A percentile compares a stretch with the other conserved stretches of the same genome.
Evolutionary conservation across 2,888 invertebrate genomes (phyloP).

Genomic region (Drosophila mercatorum): DNA sequence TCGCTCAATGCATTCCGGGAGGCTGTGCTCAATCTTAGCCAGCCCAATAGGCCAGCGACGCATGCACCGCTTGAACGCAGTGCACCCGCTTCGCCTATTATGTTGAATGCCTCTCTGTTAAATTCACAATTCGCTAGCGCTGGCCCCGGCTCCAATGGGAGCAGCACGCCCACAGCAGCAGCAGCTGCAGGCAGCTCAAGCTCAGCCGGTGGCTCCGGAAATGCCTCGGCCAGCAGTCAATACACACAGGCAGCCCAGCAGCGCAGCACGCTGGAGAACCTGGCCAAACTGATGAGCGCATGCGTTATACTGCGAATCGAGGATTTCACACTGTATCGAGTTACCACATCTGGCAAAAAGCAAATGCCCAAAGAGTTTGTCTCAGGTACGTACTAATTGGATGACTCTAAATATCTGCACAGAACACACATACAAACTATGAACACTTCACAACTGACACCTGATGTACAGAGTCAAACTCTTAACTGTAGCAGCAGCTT

Average conservation of each 20-base stretch:
- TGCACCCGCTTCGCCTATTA: constrained; percentile 81
- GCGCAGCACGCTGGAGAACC: constrained; percentile 88
- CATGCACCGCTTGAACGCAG: constrained; percentile 84
- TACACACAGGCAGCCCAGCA: constrained; percentile 87
- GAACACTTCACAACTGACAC: constrained; percentile 1
- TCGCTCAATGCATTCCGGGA: constrained; percentile 92
- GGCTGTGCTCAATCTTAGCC: constrained; percentile 90
- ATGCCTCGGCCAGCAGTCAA: constrained; percentile 71
- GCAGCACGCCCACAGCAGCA: constrained; percentile 65
- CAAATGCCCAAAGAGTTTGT: constrained; percentile 92
- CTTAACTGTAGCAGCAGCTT: not conserved
- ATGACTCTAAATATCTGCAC: not conserved
- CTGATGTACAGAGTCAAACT: not conserved
- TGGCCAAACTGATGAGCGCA: constrained; percentile 95
- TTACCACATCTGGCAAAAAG: constrained; percentile 91
- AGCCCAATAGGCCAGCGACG: constrained; percentile 86
- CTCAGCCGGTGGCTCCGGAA: constrained; percentile 49
- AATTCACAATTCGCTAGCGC: constrained; percentile 65
- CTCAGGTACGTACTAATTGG: constrained; percentile 86
- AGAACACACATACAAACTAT: not conserved
- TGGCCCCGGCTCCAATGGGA: constrained; percentile 60
- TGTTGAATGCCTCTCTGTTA: constrained; percentile 73
- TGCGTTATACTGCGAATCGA: constrained; percentile 95
- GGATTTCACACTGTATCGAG: constrained; percentile 95
- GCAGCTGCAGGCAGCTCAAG: constrained; percentile 49